phyloP scores from a whole-genome alignment of 2,888 invertebrate species.

The Acanthopleura granulata region DNA sequence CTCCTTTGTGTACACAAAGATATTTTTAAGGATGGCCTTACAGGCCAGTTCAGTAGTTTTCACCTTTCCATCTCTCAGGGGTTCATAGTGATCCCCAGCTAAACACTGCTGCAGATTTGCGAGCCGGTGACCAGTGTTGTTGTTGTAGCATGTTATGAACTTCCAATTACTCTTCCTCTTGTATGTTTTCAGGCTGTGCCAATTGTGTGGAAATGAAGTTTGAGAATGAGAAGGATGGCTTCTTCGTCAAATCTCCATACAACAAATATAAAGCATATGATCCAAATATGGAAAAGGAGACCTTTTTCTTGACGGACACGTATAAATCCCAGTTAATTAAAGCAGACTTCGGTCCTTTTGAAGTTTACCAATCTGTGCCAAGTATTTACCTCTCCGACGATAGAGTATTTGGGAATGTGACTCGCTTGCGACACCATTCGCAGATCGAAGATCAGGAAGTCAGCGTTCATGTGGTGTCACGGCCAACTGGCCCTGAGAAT shows the following conservation, averaged over 20 bases:
- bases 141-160: too few species aligned
- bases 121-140: too few species aligned
- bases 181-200: constrained; percentile 42
- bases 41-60: too few species aligned
- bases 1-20: too few species aligned
- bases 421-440: constrained; percentile 27
- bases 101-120: too few species aligned
- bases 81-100: too few species aligned
- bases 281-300: constrained; percentile 78
- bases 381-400: constrained; percentile 70
- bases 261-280: constrained; percentile 47
- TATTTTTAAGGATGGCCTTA: too few species aligned
- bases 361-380: constrained; percentile 94
- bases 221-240: constrained; percentile 61
- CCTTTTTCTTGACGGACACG: constrained; percentile 92
- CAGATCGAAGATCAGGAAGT: constrained; percentile 77
- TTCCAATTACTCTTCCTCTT: constrained; percentile 9
- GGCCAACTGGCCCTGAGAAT: constrained; percentile 87
- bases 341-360: constrained; percentile 94
- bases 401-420: constrained; percentile 27
- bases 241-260: constrained; percentile 71
- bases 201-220: constrained; percentile 58
- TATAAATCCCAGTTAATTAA: constrained; percentile 91
- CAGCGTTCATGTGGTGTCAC: constrained; percentile 92
- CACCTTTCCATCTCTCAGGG: too few species aligned